These are phyloP conservation scores for Polyommatus icarus DNA, from an alignment of 2,888 invertebrate species.

Conservation along the genomic window DNA sequence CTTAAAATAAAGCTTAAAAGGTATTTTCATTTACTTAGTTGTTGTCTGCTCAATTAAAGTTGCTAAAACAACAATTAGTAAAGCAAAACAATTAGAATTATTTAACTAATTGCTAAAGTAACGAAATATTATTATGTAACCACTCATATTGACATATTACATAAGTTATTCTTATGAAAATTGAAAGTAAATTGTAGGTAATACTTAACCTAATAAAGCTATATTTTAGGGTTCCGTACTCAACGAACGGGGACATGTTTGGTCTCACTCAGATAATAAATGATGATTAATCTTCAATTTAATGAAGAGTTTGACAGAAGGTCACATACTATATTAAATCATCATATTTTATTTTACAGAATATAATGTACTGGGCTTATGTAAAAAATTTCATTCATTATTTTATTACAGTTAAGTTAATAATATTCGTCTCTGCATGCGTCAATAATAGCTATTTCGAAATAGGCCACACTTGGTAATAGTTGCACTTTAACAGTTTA, in stretches of 20 bases:
- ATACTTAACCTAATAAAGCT: constrained; percentile 7
- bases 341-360: too few species aligned
- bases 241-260: background rate
- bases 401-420: too few species aligned
- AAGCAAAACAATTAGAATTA: constrained; percentile 5
- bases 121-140: constrained; percentile 3
- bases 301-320: too few species aligned
- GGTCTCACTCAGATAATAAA: too few species aligned
- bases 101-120: constrained; percentile 6
- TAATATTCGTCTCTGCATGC: too few species aligned
- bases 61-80: background rate
- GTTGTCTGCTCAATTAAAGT: background rate
- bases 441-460: background rate
- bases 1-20: background rate
- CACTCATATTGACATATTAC: constrained; percentile 12
- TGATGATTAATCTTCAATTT: too few species aligned
- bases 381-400: too few species aligned
- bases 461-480: background rate
- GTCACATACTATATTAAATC: too few species aligned
- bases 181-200: constrained; percentile 18
- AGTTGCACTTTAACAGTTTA: too few species aligned
- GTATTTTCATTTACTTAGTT: background rate
- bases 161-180: constrained; percentile 18
- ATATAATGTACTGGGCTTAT: too few species aligned
- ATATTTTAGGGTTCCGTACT: background rate